Evolutionary conservation across 1,140 invertebrate genomes (phyloP), one percentile per base, ranked within the genome.

Genomic region (Drosophila kurseongensis): DNA sequence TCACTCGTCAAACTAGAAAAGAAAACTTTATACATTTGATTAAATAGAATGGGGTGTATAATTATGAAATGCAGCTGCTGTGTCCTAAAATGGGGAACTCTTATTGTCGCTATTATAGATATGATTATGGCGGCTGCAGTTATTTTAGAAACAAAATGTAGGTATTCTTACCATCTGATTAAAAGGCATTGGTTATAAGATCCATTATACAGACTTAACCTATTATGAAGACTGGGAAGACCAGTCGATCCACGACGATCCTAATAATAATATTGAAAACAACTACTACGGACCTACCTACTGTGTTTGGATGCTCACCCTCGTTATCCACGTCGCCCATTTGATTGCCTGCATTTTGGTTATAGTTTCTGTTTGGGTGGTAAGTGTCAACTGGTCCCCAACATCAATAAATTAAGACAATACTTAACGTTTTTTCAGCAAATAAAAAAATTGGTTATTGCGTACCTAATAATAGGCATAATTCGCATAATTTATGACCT

Each of bases 111-210:
- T 14, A 9, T 32, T 32, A 1, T 32, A 50, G n/a, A 50, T 4
- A 50, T 50, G 27, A 32, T 50, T 29, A 14, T 10, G 27, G 4
- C 27, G 27, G 27, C 27, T 29, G 27, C 47, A 29, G 23, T 48
- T 29, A 13, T 48, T 48, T n/a, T 48, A 6, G 45, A 50, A 50
- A 50, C 27, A 9, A 51, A 51, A 10, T 51, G 48, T 35, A 35
- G 4, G 29, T 35, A 32, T 9, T 35, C 0, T 3, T 35, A 32
- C 4, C 13, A 35, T 35, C 4, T 5, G 0, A 32, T 7, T 10
- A 10, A 1, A 9, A 4, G 1, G 12, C 16, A 16, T 48, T 27
- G 13, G 0, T 4, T 14, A 14, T 14, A 50, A 32, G 9, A 9
- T 14, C 23, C 23, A 29, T 14, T 6, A 9, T 4, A 48, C 45